Percentiles rank a stretch among this genome's conserved stretches.
Evolutionary conservation across 2,797 vertebrate species (phyloP).

Genomic region (Strix occidentalis): DNA sequence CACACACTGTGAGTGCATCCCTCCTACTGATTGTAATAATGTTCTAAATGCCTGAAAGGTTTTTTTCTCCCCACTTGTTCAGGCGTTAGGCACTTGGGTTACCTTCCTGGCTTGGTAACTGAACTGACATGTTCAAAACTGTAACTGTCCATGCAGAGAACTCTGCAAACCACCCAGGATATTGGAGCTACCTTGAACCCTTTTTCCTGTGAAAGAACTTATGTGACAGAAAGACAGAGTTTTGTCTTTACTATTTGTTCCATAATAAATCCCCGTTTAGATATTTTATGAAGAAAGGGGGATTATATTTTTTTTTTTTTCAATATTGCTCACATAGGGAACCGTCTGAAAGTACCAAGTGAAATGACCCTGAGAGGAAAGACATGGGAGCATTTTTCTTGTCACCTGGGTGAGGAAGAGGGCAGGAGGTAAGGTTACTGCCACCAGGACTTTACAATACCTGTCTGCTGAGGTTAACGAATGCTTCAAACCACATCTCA

Average conservation of each 20-base stretch:
- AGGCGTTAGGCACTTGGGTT: not conserved
- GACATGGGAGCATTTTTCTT: not conserved
- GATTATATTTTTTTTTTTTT: not conserved
- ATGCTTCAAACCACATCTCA: not conserved
- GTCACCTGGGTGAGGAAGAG: not conserved
- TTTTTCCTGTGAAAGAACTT: not conserved
- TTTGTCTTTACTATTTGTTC: not conserved
- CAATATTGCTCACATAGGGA: not conserved
- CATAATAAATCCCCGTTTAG: not conserved
- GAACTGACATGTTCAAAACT: not conserved
- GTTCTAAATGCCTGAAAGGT: not conserved
- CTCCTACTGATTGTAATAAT: not conserved
- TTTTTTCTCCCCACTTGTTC: not conserved
- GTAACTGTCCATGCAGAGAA: not conserved
- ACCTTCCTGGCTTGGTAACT: not conserved
- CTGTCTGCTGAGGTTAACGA: not conserved
- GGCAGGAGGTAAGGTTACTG: not conserved
- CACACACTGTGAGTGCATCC: not conserved
- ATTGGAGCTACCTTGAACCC: accelerated
- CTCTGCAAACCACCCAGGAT: not conserved
- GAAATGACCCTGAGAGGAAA: not conserved
- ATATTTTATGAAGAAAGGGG: not conserved
- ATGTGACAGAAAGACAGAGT: not conserved
- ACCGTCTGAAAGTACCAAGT: not conserved
- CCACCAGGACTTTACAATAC: not conserved